Conservation (phyloP, 2,113 vertebrate species). For the Salvelinus sp. region DNA sequence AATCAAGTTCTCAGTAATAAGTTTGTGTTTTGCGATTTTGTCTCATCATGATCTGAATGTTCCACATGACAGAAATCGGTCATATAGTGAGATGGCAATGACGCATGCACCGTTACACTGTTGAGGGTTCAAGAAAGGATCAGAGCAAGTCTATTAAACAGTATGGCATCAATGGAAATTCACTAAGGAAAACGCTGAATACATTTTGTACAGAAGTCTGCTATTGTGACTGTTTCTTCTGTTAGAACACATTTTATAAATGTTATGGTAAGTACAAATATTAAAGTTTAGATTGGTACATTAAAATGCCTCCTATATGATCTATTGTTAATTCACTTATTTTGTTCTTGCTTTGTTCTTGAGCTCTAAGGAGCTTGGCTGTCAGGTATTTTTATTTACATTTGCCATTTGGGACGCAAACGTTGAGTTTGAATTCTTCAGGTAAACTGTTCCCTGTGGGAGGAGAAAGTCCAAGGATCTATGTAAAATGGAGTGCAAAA, state of each 20-base stretch:
- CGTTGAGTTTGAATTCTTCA: background rate
- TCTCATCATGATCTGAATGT: conserved; percentile 30
- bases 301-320: conserved; percentile 36
- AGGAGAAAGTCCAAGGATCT: conserved; percentile 66
- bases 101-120: conserved; percentile 33
- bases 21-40: conserved; percentile 35
- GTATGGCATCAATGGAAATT: conserved; percentile 44
- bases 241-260: conserved; percentile 75
- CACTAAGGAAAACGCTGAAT: conserved; percentile 36
- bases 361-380: background rate
- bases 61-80: conserved; percentile 25
- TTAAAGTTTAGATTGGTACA: conserved; percentile 72
- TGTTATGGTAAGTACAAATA: conserved; percentile 64
- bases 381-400: background rate
- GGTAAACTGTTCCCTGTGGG: conserved; percentile 23
- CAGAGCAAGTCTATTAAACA: conserved; percentile 14
- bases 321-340: background rate
- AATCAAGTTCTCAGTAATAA: conserved; percentile 20
- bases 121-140: conserved; percentile 38
- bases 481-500: conserved; percentile 67
- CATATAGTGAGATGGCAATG: conserved; percentile 28
- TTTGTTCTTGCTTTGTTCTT: background rate
- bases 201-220: conserved; percentile 68
- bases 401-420: too few species aligned
- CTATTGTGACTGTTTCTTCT: conserved; percentile 69